Conservation (phyloP, 2,113 vertebrate genomes). For the Apaloderma vittatum region DNA sequence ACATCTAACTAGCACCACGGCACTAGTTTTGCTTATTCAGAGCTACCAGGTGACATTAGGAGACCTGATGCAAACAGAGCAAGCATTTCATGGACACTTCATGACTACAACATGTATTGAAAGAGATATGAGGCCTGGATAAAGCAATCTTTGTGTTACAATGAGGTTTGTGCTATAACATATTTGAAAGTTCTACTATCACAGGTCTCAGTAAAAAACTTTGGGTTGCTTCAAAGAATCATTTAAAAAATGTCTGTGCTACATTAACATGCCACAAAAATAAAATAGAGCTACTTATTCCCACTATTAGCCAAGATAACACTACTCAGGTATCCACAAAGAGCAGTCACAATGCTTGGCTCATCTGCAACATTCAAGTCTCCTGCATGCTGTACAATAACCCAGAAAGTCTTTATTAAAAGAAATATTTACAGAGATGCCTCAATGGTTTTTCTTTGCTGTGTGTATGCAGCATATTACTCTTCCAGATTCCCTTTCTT, state of each 20-base stretch:
- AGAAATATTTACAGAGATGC: neutral
- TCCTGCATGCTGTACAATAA: neutral
- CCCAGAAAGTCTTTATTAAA: neutral
- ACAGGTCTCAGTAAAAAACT: neutral
- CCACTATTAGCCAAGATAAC: neutral
- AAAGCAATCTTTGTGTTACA: neutral
- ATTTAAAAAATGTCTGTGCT: neutral
- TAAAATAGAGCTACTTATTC: neutral
- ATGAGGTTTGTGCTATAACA: neutral
- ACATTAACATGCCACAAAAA: neutral
- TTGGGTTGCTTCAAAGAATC: neutral
- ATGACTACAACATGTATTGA: fast-evolving
- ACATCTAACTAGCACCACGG: neutral
- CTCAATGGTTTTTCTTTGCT: neutral
- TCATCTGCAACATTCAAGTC: neutral
- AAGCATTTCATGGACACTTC: neutral
- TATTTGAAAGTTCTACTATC: neutral
- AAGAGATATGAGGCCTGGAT: neutral
- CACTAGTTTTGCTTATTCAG: neutral
- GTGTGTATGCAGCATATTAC: neutral
- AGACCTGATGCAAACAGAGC: neutral
- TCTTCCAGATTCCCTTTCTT: neutral
- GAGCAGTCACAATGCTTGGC: neutral
- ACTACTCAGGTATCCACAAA: neutral
- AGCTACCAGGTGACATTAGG: neutral